These are phyloP conservation scores for Coecobrya sp. DNA, from an alignment of 2,888 invertebrate genomes.

Conservation along the genomic window DNA sequence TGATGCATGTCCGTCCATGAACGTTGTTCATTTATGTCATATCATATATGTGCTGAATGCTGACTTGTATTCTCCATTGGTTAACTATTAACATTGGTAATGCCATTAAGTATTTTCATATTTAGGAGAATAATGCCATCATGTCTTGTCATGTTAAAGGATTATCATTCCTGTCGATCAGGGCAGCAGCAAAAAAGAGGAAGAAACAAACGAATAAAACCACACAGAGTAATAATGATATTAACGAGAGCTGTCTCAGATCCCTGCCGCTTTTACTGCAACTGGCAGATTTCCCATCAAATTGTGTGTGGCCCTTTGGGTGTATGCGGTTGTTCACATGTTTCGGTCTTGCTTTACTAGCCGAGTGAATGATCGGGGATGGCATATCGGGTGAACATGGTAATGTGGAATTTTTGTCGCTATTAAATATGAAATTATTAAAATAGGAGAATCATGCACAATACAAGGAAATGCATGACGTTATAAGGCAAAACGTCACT, in stretches of 20 bases:
- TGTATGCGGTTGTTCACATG: conserved; percentile 1
- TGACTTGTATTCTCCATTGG: neutral
- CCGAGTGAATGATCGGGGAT: conserved; percentile 19
- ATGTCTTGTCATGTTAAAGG: conserved; percentile 78
- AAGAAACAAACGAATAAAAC: conserved; percentile 72
- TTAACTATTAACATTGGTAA: neutral
- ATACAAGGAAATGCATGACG: conserved; percentile 30
- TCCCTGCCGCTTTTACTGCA: conserved; percentile 49
- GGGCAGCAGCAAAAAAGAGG: conserved; percentile 50
- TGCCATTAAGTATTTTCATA: neutral
- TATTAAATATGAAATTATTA: conserved; percentile 76
- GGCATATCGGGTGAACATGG: neutral
- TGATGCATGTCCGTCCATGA: neutral
- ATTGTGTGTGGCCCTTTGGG: conserved; percentile 70
- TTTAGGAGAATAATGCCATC: conserved; percentile 44
- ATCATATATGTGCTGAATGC: neutral
- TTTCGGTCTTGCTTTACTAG: neutral
- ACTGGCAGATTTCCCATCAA: conserved; percentile 55
- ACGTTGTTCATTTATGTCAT: neutral
- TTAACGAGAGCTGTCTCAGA: conserved; percentile 70
- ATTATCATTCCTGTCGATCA: conserved; percentile 79
- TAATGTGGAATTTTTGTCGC: conserved; percentile 34
- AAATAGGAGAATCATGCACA: neutral
- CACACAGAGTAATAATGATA: conserved; percentile 76
- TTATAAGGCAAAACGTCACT: conserved; percentile 36